Evolutionary conservation across 2,888 invertebrate species (phyloP).

Genomic region (Dicycla oo): DNA sequence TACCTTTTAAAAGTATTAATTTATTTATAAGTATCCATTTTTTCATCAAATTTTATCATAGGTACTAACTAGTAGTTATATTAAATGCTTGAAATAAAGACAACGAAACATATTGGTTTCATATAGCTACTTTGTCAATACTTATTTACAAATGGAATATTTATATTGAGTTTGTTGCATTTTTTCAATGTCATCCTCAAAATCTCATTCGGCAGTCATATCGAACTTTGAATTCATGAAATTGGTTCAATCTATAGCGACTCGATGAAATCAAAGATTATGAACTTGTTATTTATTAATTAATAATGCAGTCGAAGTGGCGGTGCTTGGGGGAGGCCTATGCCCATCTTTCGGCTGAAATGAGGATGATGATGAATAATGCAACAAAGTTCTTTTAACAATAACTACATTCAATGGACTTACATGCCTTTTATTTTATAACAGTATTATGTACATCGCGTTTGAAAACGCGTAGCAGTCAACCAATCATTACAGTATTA

Average conservation of each 20-base stretch:
- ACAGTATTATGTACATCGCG: slow-evolving; percentile 42
- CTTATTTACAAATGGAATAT: slow-evolving; percentile 62
- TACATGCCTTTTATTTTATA: slow-evolving; percentile 29
- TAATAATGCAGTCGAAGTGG: slow-evolving; percentile 53
- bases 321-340: too few species aligned
- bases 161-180: slow-evolving; percentile 34
- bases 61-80: slow-evolving; percentile 63
- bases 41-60: slow-evolving; percentile 67
- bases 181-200: slow-evolving; percentile 3
- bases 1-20: slow-evolving; percentile 79
- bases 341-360: too few species aligned
- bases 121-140: slow-evolving; percentile 55
- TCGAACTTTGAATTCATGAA: background rate
- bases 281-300: background rate
- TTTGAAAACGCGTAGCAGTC: slow-evolving; percentile 18
- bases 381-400: slow-evolving; percentile 44
- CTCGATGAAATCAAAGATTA: background rate
- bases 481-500: slow-evolving; percentile 16
- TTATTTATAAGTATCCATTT: slow-evolving; percentile 65
- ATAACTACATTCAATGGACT: slow-evolving; percentile 49
- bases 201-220: background rate
- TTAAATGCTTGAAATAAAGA: slow-evolving; percentile 65
- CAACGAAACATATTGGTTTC: slow-evolving; percentile 48
- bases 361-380: too few species aligned
- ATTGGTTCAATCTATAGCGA: background rate